Evolutionary conservation across 2,797 vertebrate genomes (phyloP), one percentile per base, ranked within the genome.

Genomic region (Argya squamiceps): DNA sequence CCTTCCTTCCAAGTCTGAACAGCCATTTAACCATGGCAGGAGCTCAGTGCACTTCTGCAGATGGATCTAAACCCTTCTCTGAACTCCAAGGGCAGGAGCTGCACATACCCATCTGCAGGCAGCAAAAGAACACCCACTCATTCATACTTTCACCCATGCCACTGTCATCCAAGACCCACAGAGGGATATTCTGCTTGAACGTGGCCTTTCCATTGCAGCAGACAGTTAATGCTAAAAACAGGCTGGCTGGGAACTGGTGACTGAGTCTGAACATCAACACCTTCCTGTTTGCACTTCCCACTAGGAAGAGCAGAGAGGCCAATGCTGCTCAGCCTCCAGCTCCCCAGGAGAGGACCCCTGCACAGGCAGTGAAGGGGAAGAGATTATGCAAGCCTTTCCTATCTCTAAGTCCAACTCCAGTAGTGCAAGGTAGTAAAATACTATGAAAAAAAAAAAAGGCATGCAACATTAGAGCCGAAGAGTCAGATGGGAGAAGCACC

Each of bases 1-100:
- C 64, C 70, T 67, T 87, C 69, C 64, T 85, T 94, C 88, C 90
- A 79, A 62, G 74, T 17, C 74, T 82, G 46, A 87, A 27, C 29
- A 77, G 74, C 17, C 52, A 50, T 44, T 81, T 82, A 90, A 47
- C 34, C 14, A 50, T 2, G 0, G 30, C 15, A 76, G 56, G 74
- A 37, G 30, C 56, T 74, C 67, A 55, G 59, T 15, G 19, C n/a
- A 24, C 46, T 86, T 76, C 89, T 93, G 85, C 80, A 88, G 52
- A 73, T 16, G n/a, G 49, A 70, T 64, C 39, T 64, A 46, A 67
- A 50, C 30, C 7, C 12, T 18, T 26, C 49, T 39, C 60, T 58
- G 71, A 82, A 50, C 49, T 76, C 2, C 59, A n/a, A 23, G 41
- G 22, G 26, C 39, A 75, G n/a, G 23, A 27, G 52, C 58, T 71